Evolutionary conservation across 2,888 invertebrate genomes (phyloP), one percentile per base, ranked within the genome.

Genomic region (Dascillus cervinus): DNA sequence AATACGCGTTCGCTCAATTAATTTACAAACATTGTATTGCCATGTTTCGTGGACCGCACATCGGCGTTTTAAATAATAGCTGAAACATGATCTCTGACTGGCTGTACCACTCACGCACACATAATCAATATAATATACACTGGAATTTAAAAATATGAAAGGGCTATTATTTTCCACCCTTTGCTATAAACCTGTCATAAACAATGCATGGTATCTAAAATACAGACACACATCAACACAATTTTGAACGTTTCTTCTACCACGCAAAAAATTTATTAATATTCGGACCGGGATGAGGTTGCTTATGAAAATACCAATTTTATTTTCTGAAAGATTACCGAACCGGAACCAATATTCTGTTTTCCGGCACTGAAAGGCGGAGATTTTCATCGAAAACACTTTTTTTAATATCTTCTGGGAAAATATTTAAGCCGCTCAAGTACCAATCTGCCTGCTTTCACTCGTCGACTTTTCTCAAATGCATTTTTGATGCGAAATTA

Each of bases 331-430:
- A 43, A 43, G 46, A 42, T 40, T 50, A 46, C 39, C 44, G 47
- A 45, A 43, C 44, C 44, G 48, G 46, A 50, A 50, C 44, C 50
- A 48, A 50, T 50, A 50, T 48, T 50, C 47, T 48, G 47, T 47
- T 48, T 47, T 46, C 41, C 44, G 27, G 44, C 39, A 46, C 43
- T 41, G 39, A n/a, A 41, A 35, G 34, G 39, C 34, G 35, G 29
- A 42, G 40, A 37, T 43, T 42, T 45, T 34, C 40, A 42, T 34
- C 38, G 43, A 48, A 47, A 47, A 43, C 39, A 34, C 33, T 43
- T 45, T 47, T n/a, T 50, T 48, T 47, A 48, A 50, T 50, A 50
- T 47, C 43, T 29, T 41, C 22, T 13, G 17, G 24, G 32, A 36
- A 41, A 35, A 26, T n/a, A n/a, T n/a, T n/a, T n/a, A n/a, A n/a